Percentiles rank a stretch among this genome's conserved stretches.
These are phyloP conservation scores for Teleogryllus oceanicus DNA, from an alignment of 2,888 invertebrate genomes.

Conservation along the genomic window DNA sequence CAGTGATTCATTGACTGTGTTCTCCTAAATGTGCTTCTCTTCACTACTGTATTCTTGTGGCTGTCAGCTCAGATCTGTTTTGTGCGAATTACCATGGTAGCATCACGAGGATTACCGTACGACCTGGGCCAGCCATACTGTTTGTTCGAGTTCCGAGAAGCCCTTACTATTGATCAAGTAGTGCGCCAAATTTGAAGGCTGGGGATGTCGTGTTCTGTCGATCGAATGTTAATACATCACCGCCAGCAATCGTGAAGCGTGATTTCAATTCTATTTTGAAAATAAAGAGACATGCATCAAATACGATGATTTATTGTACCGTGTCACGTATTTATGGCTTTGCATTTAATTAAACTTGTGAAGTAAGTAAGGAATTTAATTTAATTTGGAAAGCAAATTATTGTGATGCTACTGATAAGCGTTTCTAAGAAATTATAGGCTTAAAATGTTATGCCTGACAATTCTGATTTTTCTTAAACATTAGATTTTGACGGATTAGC, in stretches of 20 bases:
- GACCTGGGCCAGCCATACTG: slow-evolving; percentile 32
- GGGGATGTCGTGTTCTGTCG: not conserved
- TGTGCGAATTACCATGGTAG: no score
- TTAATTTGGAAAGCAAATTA: no score
- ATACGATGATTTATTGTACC: not conserved
- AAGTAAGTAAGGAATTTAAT: no score
- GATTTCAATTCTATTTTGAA: not conserved
- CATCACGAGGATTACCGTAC: slow-evolving; percentile 20
- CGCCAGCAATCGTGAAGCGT: slow-evolving; percentile 4
- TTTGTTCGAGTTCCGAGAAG: slow-evolving; percentile 26
- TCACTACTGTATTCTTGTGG: not conserved
- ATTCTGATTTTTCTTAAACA: no score
- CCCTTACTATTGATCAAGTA: slow-evolving; percentile 27
- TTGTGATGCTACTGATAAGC: no score
- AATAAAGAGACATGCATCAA: not conserved
- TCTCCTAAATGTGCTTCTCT: slow-evolving; percentile 18
- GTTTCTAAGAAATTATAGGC: no score
- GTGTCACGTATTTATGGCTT: no score
- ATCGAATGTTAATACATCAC: not conserved
- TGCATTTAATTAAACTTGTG: no score
- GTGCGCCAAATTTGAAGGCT: slow-evolving; percentile 30
- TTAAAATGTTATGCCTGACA: no score
- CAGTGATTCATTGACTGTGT: not conserved
- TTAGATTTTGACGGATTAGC: no score
- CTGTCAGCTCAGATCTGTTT: no score